Percentiles rank a stretch among this genome's conserved stretches.
Evolutionary conservation across 2,797 vertebrate genomes (phyloP).

Genomic region (Garrulus glandarius): DNA sequence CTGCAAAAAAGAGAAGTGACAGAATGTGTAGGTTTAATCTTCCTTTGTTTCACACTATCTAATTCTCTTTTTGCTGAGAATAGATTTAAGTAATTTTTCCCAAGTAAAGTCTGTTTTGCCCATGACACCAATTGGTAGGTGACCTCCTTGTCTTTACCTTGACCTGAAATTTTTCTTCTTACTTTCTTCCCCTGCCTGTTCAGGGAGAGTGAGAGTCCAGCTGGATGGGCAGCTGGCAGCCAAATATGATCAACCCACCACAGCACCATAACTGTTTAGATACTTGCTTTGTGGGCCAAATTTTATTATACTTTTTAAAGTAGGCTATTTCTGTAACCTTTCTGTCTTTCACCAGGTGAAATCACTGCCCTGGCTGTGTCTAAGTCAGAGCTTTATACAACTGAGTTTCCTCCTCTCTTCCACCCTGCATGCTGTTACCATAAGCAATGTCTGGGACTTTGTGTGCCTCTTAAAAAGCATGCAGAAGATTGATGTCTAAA

Average conservation of each 20-base stretch:
- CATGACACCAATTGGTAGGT: accelerated
- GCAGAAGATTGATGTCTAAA: background rate
- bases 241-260: background rate
- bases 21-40: background rate
- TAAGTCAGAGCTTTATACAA: background rate
- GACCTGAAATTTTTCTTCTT: background rate
- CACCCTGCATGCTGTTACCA: background rate
- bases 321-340: background rate
- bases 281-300: background rate
- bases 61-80: background rate
- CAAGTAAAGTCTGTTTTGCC: background rate
- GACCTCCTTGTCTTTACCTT: background rate
- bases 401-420: background rate
- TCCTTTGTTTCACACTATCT: background rate
- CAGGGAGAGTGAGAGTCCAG: background rate
- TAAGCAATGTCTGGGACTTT: background rate
- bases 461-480: background rate
- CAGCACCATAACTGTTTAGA: background rate
- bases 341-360: background rate
- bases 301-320: background rate
- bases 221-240: background rate
- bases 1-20: accelerated
- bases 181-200: background rate
- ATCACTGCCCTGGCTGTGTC: background rate
- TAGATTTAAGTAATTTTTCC: background rate